Evolutionary conservation across 2,888 invertebrate genomes (phyloP).

Genomic region (Drosophila conformis): DNA sequence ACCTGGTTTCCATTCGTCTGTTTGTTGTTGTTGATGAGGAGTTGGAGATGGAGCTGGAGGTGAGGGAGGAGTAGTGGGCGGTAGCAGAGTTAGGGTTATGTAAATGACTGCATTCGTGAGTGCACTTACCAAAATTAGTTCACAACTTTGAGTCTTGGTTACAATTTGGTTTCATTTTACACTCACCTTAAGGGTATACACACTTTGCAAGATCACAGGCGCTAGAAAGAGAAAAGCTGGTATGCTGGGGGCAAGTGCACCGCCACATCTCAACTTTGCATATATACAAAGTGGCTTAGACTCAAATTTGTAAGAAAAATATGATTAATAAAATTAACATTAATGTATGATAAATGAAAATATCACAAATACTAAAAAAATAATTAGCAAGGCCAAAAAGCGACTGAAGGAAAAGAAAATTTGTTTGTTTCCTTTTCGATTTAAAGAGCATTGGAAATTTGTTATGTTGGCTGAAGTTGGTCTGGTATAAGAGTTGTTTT

Average conservation of each 20-base stretch:
- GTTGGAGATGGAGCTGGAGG: neutral
- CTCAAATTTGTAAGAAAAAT: neutral
- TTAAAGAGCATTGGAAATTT: conserved; percentile 27
- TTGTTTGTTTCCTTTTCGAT: neutral
- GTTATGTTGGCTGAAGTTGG: neutral
- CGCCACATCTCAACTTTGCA: neutral
- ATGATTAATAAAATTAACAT: neutral
- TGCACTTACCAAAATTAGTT: conserved; percentile 63
- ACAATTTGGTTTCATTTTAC: conserved; percentile 34
- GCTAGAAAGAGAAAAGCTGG: neutral
- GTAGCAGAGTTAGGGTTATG: conserved; percentile 39
- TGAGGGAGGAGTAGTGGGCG: neutral
- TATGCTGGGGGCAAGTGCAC: neutral
- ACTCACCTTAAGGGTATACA: conserved; percentile 11
- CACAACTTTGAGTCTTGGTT: conserved; percentile 41
- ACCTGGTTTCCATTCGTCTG: conserved; percentile 59
- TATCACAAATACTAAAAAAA: neutral
- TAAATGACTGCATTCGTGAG: conserved; percentile 67
- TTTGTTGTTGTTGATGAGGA: neutral
- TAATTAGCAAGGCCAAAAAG: neutral
- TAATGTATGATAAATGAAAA: neutral
- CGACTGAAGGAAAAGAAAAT: neutral
- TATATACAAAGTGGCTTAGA: neutral
- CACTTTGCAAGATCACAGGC: neutral
- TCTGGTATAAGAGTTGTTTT: conserved; percentile 25